Evolutionary conservation across 1,140 invertebrate genomes (phyloP), one percentile per base, ranked within the genome.

Genomic region (Lethrus apterus): DNA sequence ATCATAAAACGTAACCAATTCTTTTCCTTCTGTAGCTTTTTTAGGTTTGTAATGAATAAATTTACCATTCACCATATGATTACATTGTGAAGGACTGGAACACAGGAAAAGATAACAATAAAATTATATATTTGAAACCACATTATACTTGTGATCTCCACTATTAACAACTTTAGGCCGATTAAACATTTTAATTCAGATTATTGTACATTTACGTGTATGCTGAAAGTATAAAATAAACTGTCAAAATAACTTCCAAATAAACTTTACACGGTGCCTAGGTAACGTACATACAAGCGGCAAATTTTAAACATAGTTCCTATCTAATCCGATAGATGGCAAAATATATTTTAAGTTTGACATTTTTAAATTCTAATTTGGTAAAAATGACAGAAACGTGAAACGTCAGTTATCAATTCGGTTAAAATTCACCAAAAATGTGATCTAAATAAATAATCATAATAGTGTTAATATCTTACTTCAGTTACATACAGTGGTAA

Each of bases 11-110:
- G 29, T 48, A 11, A 61, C 35, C 11, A 35, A 45, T 29, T 57
- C 53, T 43, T 60, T 63, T 2, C 56, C 55, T 48, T 62, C 46
- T 15, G 19, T 52, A 10, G 56, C 53, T 10, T 13, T 35, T 29
- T 48, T 31, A 9, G 50, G 51, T 40, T 55, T 50, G 13, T 56
- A 46, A 44, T 59, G 55, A 15, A 57, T 57, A n/a, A 44, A 44
- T 41, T 48, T 46, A 11, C 47, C 38, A 20, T 52, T 35, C 3
- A 57, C 15, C 8, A 17, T 49, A 41, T 59, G 57, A 46, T 52
- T 50, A 21, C 57, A 59, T 48, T 59, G 40, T 24, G 45, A 14
- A 1, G 48, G 44, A 13, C 48, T 50, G 32, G 3, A 50, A 52
- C n/a, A 4, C n/a, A 38, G n/a, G 23, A 46, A 40, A 23, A 46